A percentile compares a stretch with the other conserved stretches of the same genome.
Evolutionary conservation across 35 echinoderm and acorn worm species (phyloP).

Genomic region (Lytechinus variegatus): DNA sequence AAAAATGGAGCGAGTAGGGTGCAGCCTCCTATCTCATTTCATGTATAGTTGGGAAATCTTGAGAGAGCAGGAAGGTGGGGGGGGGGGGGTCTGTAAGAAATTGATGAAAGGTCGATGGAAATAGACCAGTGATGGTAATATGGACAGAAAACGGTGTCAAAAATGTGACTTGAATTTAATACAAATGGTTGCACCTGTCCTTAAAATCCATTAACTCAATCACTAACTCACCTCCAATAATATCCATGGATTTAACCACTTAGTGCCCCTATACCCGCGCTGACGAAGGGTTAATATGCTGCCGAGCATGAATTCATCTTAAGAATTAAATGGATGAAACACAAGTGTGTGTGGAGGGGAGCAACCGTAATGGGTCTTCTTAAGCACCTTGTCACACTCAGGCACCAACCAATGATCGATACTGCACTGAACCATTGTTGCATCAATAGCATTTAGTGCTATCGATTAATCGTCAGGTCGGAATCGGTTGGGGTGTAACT

Average conservation of each 20-base stretch:
- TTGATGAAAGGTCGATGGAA: not conserved
- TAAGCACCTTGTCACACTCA: not conserved
- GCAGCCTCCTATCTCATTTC: too few relatives aligned
- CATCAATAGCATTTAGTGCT: too few relatives aligned
- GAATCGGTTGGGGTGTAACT: too few relatives aligned
- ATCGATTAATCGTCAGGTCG: too few relatives aligned
- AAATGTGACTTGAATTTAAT: constrained; percentile 2
- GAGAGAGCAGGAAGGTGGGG: not conserved
- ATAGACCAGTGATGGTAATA: not conserved
- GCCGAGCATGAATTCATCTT: not conserved
- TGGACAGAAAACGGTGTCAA: not conserved
- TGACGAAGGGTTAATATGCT: not conserved
- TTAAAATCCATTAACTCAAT: not conserved
- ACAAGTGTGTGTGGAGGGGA: not conserved
- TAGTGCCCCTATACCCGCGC: not conserved
- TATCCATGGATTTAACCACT: not conserved
- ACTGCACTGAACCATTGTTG: too few relatives aligned
- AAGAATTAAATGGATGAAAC: constrained; percentile 11
- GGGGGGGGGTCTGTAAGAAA: not conserved
- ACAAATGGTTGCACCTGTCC: not conserved
- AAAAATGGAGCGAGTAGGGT: too few relatives aligned
- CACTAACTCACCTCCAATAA: not conserved
- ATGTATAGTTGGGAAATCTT: not conserved
- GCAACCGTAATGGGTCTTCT: not conserved
- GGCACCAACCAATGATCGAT: too few relatives aligned